phyloP scores from a whole-genome alignment of 1,140 invertebrate genomes.

The Homarus americanus region DNA sequence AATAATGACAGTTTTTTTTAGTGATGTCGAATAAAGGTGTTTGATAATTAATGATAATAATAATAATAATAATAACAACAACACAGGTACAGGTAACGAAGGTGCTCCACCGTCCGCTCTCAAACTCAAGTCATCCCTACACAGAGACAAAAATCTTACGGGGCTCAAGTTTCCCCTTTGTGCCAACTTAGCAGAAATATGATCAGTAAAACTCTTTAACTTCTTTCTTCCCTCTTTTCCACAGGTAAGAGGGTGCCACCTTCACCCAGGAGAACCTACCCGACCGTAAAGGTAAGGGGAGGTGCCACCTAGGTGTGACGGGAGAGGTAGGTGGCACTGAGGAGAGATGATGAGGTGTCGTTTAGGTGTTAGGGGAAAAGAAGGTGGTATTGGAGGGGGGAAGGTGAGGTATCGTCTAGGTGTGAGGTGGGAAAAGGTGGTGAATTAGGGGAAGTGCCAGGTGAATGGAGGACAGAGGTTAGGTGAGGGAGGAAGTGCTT shows the following conservation, averaged over 20 bases:
- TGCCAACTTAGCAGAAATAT: constrained; percentile 11
- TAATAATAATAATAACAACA: too few species aligned
- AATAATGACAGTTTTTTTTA: too few species aligned
- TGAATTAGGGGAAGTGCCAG: background rate
- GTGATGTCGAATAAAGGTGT: too few species aligned
- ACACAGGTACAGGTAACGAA: background rate
- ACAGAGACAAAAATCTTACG: background rate
- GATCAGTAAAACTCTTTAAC: background rate
- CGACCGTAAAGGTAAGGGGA: background rate
- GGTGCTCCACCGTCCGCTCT: background rate
- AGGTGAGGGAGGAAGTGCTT: background rate
- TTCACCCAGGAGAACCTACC: background rate
- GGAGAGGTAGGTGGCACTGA: too few species aligned
- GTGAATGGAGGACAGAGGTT: background rate
- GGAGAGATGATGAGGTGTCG: too few species aligned
- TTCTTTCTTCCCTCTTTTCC: background rate
- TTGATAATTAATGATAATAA: too few species aligned
- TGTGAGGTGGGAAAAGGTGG: background rate
- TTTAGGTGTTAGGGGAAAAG: too few species aligned
- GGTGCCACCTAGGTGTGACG: background rate
- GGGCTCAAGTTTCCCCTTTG: background rate
- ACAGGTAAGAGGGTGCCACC: background rate
- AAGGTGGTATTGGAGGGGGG: too few species aligned
- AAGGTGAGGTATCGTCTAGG: too few species aligned
- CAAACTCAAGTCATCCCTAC: background rate